Conservation (phyloP, 1,140 invertebrate species). For the Oscheius sp. region DNA sequence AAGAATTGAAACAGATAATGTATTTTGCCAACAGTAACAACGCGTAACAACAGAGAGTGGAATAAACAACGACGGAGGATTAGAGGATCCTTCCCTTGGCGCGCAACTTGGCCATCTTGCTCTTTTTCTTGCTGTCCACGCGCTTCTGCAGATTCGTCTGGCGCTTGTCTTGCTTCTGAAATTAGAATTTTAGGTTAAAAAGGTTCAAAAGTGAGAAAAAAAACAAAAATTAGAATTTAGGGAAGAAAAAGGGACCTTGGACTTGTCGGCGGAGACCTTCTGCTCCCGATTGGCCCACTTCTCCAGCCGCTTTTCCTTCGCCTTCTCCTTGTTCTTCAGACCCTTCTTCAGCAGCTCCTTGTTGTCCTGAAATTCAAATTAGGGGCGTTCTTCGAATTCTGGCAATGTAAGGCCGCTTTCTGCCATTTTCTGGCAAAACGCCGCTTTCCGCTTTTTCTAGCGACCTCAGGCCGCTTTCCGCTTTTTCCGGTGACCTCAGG, state of each 20-base stretch:
- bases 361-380: constrained; percentile 19
- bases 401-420: background rate
- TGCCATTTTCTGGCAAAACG: no score
- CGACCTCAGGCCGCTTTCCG: no score
- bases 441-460: background rate
- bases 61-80: background rate
- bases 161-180: constrained; percentile 15
- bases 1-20: background rate
- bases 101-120: constrained; percentile 3
- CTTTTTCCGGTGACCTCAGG: no score
- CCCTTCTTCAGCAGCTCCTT: constrained; percentile 29
- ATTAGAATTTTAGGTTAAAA: background rate
- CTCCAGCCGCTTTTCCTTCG: constrained; percentile 21
- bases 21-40: background rate
- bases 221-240: background rate
- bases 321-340: constrained; percentile 23
- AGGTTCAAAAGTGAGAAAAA: background rate
- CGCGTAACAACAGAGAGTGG: no score
- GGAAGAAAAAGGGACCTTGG: background rate
- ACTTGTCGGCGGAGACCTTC: background rate
- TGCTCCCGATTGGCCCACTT: constrained; percentile 18
- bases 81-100: constrained; percentile 4
- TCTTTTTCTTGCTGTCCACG: constrained; percentile 6
- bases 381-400: background rate
- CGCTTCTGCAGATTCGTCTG: background rate